A percentile compares a stretch with the other conserved stretches of the same genome.
phyloP scores from a whole-genome alignment of 2,113 vertebrate genomes.

The Esox niger region DNA sequence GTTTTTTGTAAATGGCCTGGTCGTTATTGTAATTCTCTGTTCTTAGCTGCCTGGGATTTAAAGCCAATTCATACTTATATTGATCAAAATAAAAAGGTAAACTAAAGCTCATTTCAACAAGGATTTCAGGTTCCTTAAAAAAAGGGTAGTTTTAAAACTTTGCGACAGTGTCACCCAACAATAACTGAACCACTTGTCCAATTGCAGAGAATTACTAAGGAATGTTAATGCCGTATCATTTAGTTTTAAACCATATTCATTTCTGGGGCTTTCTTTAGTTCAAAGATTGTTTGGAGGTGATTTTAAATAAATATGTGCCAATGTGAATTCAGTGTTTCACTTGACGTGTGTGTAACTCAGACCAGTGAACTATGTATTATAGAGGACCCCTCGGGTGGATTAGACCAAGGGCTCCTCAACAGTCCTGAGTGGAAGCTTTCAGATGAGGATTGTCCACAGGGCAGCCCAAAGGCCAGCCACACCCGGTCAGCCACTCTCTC shows the following conservation, averaged over 20 bases:
- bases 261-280: not conserved
- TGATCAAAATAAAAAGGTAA: no score
- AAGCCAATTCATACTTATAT: no score
- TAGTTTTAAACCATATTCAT: not conserved
- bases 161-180: conserved; percentile 4
- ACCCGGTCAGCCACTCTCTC: conserved; percentile 34
- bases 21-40: no score
- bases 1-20: no score
- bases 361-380: not conserved
- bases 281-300: not conserved
- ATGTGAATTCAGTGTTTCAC: not conserved
- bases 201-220: not conserved
- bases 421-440: not conserved
- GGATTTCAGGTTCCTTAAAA: not conserved
- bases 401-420: not conserved
- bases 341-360: not conserved
- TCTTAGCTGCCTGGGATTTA: no score
- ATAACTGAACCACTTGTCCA: conserved; percentile 4
- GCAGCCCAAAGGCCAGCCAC: conserved; percentile 41
- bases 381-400: not conserved
- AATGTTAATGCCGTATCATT: not conserved
- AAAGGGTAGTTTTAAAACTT: not conserved
- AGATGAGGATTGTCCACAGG: not conserved
- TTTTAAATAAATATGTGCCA: not conserved
- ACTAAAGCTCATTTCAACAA: not conserved